A percentile compares a stretch with the other conserved stretches of the same genome.
Evolutionary conservation across 2,888 invertebrate genomes (phyloP).

Genomic region (Amphipyra berbera): DNA sequence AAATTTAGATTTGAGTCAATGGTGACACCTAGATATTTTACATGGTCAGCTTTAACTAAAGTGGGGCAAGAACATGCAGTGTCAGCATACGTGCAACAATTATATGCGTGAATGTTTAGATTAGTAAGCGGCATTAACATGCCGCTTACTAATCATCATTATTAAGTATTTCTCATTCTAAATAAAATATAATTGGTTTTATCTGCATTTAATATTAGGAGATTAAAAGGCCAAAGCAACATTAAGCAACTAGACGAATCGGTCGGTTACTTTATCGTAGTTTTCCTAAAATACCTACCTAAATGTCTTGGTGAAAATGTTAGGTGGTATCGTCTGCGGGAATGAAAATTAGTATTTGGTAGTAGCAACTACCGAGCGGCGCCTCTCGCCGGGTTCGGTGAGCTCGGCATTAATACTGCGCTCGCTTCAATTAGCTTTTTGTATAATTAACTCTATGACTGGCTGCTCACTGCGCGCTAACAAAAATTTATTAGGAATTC

Average conservation of each 20-base stretch:
- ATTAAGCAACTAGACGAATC: not conserved
- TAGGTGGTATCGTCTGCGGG: not conserved
- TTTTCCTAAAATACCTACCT: not conserved
- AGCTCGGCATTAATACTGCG: slow-evolving; percentile 3
- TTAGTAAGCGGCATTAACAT: too few species aligned
- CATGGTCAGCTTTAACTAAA: too few species aligned
- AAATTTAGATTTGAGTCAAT: too few species aligned
- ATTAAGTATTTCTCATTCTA: too few species aligned
- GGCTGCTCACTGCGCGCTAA: slow-evolving; percentile 3
- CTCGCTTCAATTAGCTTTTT: slow-evolving; percentile 29
- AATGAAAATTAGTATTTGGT: slow-evolving; percentile 1
- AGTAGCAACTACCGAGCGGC: not conserved
- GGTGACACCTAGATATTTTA: too few species aligned
- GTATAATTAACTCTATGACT: slow-evolving; percentile 25
- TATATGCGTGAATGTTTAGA: too few species aligned
- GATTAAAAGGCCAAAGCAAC: too few species aligned
- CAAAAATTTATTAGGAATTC: slow-evolving; percentile 2
- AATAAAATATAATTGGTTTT: too few species aligned
- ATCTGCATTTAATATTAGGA: too few species aligned
- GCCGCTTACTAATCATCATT: too few species aligned
- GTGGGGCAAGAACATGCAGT: too few species aligned
- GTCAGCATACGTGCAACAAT: too few species aligned
- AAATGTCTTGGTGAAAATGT: not conserved
- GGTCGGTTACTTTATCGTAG: not conserved
- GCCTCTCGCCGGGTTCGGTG: not conserved